These are phyloP conservation scores for Neodiprion lecontei DNA, from an alignment of 1,140 invertebrate species.

Conservation along the genomic window DNA sequence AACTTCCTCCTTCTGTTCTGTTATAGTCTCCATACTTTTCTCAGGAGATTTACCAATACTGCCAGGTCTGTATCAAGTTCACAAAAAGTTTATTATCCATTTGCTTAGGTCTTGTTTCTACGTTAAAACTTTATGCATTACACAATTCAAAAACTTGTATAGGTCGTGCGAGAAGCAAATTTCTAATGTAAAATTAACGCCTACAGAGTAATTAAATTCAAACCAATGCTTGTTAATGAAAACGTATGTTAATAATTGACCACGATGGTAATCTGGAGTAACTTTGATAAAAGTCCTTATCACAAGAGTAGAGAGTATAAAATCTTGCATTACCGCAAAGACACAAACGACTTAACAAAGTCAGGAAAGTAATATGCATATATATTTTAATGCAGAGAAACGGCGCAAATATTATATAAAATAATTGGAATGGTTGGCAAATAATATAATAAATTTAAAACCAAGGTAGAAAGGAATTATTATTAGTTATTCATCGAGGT, in stretches of 20 bases:
- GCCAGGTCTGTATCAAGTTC: conserved; percentile 29
- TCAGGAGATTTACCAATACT: conserved; percentile 37
- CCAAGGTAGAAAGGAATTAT: not conserved
- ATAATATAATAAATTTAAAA: not conserved
- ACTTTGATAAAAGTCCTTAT: not conserved
- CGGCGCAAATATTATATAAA: no score
- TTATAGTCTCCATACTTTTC: conserved; percentile 44
- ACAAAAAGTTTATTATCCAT: no score
- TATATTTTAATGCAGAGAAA: no score
- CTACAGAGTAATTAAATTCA: not conserved
- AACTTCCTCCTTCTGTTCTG: conserved; percentile 39
- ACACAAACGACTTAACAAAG: not conserved
- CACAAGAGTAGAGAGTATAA: not conserved
- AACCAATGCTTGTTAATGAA: not conserved
- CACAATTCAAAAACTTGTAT: no score
- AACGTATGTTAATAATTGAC: not conserved
- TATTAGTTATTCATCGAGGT: not conserved
- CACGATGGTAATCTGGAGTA: not conserved
- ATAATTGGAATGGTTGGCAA: not conserved
- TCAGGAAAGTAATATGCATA: no score
- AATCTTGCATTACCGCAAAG: not conserved
- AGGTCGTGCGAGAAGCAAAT: no score
- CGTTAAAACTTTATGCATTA: no score
- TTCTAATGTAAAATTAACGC: no score
- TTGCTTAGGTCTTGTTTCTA: no score